Percentiles rank a stretch among this genome's conserved stretches.
Conservation (phyloP, 1,140 invertebrate genomes). For the Dendrolimus kikuchii region DNA sequence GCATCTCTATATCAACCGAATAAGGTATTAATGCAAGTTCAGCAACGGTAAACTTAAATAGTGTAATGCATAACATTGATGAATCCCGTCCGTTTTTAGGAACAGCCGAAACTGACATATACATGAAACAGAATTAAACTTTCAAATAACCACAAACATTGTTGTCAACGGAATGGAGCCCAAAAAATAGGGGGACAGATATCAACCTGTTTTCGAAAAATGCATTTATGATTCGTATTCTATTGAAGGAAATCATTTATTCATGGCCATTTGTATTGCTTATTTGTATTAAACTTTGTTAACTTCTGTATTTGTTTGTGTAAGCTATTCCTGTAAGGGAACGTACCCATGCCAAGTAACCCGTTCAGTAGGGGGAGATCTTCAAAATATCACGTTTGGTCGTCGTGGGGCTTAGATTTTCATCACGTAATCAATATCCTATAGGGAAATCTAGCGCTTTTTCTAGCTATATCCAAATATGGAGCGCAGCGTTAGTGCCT, state of each 20-base stretch:
- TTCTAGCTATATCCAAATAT: no score
- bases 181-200: constrained; percentile 27
- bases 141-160: constrained; percentile 44
- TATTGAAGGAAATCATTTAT: constrained; percentile 8
- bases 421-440: no score
- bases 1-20: constrained; percentile 9
- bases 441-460: no score
- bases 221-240: constrained; percentile 26
- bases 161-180: constrained; percentile 29
- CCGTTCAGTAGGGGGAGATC: no score
- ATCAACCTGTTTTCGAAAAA: constrained; percentile 34
- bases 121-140: constrained; percentile 52
- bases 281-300: no score
- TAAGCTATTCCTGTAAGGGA: no score
- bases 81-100: constrained; percentile 48
- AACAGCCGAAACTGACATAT: constrained; percentile 45
- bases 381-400: no score
- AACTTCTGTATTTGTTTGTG: no score
- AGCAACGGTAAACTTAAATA: constrained; percentile 14
- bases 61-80: constrained; percentile 42
- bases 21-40: constrained; percentile 3
- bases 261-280: no score
- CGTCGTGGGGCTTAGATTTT: no score
- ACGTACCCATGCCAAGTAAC: no score
- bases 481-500: no score